These are phyloP conservation scores for Anagyrus pseudococci DNA, from an alignment of 2,888 invertebrate genomes.

Conservation along the genomic window DNA sequence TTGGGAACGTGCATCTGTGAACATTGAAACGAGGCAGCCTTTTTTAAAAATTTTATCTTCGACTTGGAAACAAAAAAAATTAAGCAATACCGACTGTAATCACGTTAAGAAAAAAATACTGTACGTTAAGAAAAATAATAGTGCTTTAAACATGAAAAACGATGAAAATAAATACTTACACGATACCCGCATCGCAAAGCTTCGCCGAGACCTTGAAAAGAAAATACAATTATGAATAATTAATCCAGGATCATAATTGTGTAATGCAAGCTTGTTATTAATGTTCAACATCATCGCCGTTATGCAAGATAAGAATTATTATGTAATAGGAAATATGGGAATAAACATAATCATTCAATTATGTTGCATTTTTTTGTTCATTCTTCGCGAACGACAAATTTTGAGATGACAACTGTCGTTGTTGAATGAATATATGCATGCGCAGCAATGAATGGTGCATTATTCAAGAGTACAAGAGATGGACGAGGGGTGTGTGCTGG, in stretches of 20 bases:
- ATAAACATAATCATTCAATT: background rate
- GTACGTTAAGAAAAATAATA: background rate
- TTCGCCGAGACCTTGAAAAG: conserved; percentile 42
- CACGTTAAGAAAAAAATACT: background rate
- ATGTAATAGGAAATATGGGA: too few relatives aligned
- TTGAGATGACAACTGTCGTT: too few relatives aligned
- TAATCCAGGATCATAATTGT: background rate
- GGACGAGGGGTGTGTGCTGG: too few relatives aligned
- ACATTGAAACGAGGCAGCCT: conserved; percentile 13
- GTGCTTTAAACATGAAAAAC: conserved; percentile 1
- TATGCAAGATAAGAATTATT: background rate
- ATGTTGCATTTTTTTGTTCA: too few relatives aligned
- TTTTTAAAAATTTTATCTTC: background rate
- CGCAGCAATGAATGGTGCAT: too few relatives aligned
- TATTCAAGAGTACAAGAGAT: too few relatives aligned
- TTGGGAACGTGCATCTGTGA: conserved; percentile 73
- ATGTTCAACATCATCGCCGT: too few relatives aligned
- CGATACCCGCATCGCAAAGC: conserved; percentile 43
- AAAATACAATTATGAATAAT: conserved; percentile 34
- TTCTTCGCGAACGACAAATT: too few relatives aligned
- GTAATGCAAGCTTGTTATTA: too few relatives aligned
- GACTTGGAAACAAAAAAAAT: background rate
- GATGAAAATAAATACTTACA: conserved; percentile 38
- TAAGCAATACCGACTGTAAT: background rate
- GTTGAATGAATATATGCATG: too few relatives aligned